phyloP scores from a whole-genome alignment of 2,113 vertebrate species.

The Grus americana region DNA sequence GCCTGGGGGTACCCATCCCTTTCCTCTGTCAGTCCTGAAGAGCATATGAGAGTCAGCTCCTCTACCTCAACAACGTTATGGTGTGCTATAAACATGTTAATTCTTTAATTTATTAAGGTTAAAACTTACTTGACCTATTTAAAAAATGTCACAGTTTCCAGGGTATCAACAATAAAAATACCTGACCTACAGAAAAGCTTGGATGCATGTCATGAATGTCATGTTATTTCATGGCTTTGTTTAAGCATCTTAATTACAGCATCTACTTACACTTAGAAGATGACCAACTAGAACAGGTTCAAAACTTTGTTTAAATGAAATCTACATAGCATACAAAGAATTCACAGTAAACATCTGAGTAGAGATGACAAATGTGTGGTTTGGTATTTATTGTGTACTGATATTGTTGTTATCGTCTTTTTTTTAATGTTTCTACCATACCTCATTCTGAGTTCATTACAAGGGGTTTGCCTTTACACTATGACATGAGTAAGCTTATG shows the following conservation, averaged over 20 bases:
- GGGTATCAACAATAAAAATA: background rate
- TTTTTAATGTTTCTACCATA: background rate
- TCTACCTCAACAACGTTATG: background rate
- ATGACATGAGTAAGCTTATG: background rate
- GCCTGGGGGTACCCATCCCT: background rate
- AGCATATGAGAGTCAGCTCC: background rate
- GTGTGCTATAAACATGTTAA: background rate
- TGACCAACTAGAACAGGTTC: background rate
- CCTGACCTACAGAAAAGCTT: background rate
- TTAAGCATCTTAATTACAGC: background rate
- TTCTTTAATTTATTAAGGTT: background rate
- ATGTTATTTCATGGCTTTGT: constrained; percentile 15
- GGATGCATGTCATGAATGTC: background rate
- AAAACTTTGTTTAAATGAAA: background rate
- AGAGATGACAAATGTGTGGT: background rate
- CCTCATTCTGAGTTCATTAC: background rate
- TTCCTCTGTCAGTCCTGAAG: background rate
- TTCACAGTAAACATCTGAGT: background rate
- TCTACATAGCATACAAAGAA: background rate
- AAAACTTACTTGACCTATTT: constrained; percentile 3
- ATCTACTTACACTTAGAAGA: background rate
- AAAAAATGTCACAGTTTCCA: background rate
- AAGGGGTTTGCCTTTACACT: background rate
- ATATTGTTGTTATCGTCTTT: background rate
- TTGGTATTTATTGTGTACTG: background rate